These are phyloP conservation scores for Melanaphis sacchari DNA, from an alignment of 1,140 invertebrate species.

Conservation along the genomic window DNA sequence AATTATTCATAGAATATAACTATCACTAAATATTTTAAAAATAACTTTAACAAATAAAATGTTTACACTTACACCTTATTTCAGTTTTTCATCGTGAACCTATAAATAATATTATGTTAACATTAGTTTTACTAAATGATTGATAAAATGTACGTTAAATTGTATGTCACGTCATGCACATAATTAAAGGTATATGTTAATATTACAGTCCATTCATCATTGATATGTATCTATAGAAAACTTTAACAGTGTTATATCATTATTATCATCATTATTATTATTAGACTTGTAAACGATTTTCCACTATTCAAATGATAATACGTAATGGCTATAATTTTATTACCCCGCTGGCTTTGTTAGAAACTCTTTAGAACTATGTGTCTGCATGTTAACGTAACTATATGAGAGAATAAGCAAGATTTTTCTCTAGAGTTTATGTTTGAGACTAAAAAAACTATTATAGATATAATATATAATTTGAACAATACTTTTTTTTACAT, in stretches of 20 bases:
- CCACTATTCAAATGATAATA: background rate
- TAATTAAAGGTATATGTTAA: background rate
- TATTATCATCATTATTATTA: background rate
- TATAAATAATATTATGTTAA: background rate
- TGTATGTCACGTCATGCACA: background rate
- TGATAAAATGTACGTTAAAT: background rate
- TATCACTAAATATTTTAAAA: background rate
- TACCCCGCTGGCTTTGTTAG: background rate
- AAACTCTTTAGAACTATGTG: background rate
- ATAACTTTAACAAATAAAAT: background rate
- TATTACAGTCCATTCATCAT: conserved; percentile 3
- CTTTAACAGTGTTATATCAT: conserved; percentile 3
- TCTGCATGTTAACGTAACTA: background rate
- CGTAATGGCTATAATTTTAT: background rate
- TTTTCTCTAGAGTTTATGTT: background rate
- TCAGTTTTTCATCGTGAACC: background rate
- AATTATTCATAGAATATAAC: background rate
- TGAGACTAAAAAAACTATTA: background rate
- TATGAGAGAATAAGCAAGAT: background rate
- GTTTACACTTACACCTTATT: background rate
- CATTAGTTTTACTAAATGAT: background rate
- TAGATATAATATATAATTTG: background rate
- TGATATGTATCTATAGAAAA: background rate
- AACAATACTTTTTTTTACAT: background rate
- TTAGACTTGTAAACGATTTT: background rate